Base-by-base conservation (phyloP, 1,140 invertebrate species). In the Archivesica marissinica region DNA sequence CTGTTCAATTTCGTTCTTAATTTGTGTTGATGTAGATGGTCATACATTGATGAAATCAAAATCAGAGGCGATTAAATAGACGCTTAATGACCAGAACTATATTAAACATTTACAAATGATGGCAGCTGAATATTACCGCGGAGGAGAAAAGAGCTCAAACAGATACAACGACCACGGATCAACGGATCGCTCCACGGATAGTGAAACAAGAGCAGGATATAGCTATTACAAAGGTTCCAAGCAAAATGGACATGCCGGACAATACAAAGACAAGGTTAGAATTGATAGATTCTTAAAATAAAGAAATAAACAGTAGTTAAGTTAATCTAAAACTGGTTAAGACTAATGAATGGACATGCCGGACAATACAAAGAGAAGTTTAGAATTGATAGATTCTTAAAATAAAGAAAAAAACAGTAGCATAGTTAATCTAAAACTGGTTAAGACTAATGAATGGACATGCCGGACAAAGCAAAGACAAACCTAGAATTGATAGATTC, bases 91-190 rank as follows among this genome's bases (percentile, higher is more conserved):
- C 7, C 7, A 47, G 20, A 47, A 11, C 7, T 7, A 47, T 47
- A 47, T 47, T 47, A 7, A 47, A 47, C 7, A 47, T 20, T 20
- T 47, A 25, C 23, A 41, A 41, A 70, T 44, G 66, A 70, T 44
- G 38, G 66, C 25, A 9, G 66, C 47, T 25, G 66, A 70, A 47
- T 70, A 44, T 44, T 70, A 70, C 66, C 66, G 66, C 39, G 66
- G 66, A 70, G 33, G 6, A 44, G n/a, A 25, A 13, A 64, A 35
- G n/a, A 1, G 15, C 38, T 41, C 38, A 70, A 20, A 61, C 7
- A 70, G 41, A 70, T 70, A 70, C 39, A 25, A 70, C 20, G 25
- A 28, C 20, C 38, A n/a, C 66, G 66, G 66, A 70, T 20, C 33
- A 59, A 28, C 23, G 33, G 33, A 66, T 6, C 25, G 17, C 25